Base-by-base conservation (phyloP, 2,888 invertebrate genomes). In the Drosophila pseudotalamancana region DNA sequence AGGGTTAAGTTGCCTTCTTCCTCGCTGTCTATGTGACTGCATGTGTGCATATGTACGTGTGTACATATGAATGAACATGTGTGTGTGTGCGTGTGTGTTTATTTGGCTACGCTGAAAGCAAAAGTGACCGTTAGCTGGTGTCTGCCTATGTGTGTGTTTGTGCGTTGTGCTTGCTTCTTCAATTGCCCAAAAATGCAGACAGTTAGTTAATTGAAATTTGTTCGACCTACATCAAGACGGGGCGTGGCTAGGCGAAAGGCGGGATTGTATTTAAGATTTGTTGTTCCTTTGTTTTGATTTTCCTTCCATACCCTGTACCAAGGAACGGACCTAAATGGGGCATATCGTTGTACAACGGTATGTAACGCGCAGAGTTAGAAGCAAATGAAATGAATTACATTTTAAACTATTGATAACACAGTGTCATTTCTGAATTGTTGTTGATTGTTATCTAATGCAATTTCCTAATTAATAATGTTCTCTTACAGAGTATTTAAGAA, bases 191-290 rank as follows among this genome's bases (percentile, higher is more conserved):
- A 60, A 53, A 53, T 60, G 66, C 72, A 81, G 81, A 72, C 81
- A 42, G 56, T n/a, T n/a, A 62, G 64, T 75, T 72, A 72, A 77
- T 74, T 78, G 72, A 75, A 63, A 56, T 60, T 70, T 21, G 45
- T 51, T 40, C 72, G 81, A 75, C 78, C 78, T 65, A 81, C 69
- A 69, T 74, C 63, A 67, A 51, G 53, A 14, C 11, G 12, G 43
- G 49, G 40, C 19, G 67, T 14, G 31, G 1, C 23, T 18, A n/a
- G 57, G 9, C 8, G 21, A 14, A 3, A 0, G 18, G 32, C 25
- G 9, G 16, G 34, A 3, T 16, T 12, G 16, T 6, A 1, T n/a
- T 12, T 8, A 34, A 16, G 6, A 14, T 32, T 14, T 32, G 14
- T 3, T 14, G 3, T 14, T 3, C 3, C 32, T 1, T 14, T 32